Conservation (phyloP, 2,797 vertebrate genomes). For the Onychomys arenicola region DNA sequence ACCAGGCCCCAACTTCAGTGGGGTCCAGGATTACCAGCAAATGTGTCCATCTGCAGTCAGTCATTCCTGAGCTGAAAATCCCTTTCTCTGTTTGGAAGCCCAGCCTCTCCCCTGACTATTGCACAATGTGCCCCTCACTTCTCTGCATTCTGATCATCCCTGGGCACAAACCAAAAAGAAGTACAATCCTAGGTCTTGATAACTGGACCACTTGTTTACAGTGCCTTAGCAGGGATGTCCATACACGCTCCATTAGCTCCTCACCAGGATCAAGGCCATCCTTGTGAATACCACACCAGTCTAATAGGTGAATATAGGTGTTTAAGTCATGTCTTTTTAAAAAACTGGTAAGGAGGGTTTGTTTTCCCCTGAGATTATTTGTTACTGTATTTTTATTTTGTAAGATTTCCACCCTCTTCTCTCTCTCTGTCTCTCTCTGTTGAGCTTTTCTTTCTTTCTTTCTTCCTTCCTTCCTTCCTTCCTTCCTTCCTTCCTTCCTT, state of each 20-base stretch:
- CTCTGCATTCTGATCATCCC: neutral
- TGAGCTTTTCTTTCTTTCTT: neutral
- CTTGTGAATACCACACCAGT: neutral
- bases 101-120: neutral
- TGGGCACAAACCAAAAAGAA: neutral
- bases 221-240: accelerated
- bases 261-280: neutral
- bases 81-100: neutral
- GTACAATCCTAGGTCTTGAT: neutral
- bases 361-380: neutral
- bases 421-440: neutral
- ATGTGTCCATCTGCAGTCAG: accelerated
- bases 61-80: neutral
- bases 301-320: neutral
- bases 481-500: too few relatives aligned
- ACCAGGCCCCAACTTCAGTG: neutral
- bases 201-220: neutral
- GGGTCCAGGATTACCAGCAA: neutral
- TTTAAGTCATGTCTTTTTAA: neutral
- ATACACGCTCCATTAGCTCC: accelerated
- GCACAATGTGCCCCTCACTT: accelerated
- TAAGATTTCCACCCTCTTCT: neutral
- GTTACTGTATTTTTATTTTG: neutral
- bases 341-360: neutral
- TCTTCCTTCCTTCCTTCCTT: too few relatives aligned